Evolutionary conservation across 2,888 invertebrate genomes (phyloP), one percentile per base, ranked within the genome.

Genomic region (Cetonia aurata): DNA sequence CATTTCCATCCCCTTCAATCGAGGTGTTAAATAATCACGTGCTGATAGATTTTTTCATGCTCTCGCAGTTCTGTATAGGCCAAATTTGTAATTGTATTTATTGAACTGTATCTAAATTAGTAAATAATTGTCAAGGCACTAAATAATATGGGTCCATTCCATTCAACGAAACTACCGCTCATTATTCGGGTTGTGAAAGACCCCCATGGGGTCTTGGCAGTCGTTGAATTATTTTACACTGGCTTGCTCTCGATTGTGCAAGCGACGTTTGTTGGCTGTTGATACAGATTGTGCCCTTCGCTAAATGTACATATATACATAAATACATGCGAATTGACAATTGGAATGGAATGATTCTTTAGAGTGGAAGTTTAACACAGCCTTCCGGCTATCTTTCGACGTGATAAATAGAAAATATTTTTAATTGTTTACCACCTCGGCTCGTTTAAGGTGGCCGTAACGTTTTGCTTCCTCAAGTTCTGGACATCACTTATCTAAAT

Each of bases 41-140:
- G 56, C 72, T 74, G 76, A 75, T 68, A 71, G 73, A 74, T 74
- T 71, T 75, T 75, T 75, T 73, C 73, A 72, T 79, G 80, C 78
- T 77, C 76, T 76, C 78, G 67, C 78, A 80, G 71, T 46, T 77
- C 75, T 78, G 79, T 81, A 83, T 83, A 77, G 77, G 74, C 75
- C 77, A 79, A 68, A 81, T 82, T 82, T 81, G 83, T 81, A 83
- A 83, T 81, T 80, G 83, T 82, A 83, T 82, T 83, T 84, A 83
- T 82, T 82, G 83, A 79, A 83, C 80, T 83, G 84, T 84, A 81
- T 80, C 75, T 77, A 82, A 83, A 83, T 83, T 80, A 83, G 80
- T 82, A 83, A 83, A 83, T 83, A 83, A 83, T 82, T 83, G 82
- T 82, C 80, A 76, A 76, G 46, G 25, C 25, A 78, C 82, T 82